Evolutionary conservation across 2,888 invertebrate genomes (phyloP).

Genomic region (Brenthis ino): DNA sequence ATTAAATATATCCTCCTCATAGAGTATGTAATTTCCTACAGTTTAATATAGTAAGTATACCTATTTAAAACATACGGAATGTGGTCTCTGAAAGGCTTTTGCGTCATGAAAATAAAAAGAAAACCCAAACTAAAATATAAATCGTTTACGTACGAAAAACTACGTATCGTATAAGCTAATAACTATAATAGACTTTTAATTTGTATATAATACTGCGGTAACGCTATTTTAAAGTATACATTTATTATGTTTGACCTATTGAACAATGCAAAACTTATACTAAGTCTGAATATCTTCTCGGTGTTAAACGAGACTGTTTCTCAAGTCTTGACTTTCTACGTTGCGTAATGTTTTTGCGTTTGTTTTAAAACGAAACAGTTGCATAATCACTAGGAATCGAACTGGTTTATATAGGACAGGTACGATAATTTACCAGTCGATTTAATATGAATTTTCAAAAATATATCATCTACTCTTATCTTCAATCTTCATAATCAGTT

Average conservation of each 20-base stretch:
- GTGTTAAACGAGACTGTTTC: conserved; percentile 3
- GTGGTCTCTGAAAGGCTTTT: too few relatives aligned
- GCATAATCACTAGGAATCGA: conserved; percentile 50
- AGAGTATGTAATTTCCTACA: too few relatives aligned
- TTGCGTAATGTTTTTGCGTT: conserved; percentile 60
- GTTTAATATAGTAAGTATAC: too few relatives aligned
- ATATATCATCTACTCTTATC: too few relatives aligned
- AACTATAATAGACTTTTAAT: too few relatives aligned
- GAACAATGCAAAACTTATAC: conserved; percentile 10
- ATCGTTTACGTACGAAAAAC: too few relatives aligned
- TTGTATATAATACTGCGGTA: neutral
- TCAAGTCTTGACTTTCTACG: conserved; percentile 54
- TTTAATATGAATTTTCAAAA: neutral
- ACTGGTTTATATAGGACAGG: conserved; percentile 41
- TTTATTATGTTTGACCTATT: neutral
- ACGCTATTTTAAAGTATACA: neutral
- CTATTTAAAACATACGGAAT: too few relatives aligned
- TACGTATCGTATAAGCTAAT: too few relatives aligned
- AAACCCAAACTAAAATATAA: too few relatives aligned
- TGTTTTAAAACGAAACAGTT: conserved; percentile 57
- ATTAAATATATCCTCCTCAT: too few relatives aligned
- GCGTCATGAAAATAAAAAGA: too few relatives aligned
- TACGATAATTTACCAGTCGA: conserved; percentile 10
- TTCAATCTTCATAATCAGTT: too few relatives aligned
- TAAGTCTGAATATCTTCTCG: conserved; percentile 1